phyloP scores from a whole-genome alignment of 2,113 vertebrate genomes.

The Crypturellus undulatus region DNA sequence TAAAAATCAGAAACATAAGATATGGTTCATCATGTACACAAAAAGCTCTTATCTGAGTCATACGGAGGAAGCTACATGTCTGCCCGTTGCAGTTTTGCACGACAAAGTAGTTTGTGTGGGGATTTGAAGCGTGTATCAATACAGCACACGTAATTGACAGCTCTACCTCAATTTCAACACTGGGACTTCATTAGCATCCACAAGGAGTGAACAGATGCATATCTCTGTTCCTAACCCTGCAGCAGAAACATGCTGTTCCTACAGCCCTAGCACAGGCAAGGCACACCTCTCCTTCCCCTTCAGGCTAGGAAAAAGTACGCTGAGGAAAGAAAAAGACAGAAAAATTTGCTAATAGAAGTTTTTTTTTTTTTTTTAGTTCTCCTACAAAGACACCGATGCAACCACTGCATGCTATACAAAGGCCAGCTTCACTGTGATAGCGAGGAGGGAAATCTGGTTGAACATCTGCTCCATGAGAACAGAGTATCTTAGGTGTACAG shows the following conservation, averaged over 20 bases:
- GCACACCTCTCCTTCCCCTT: neutral
- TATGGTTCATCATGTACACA: neutral
- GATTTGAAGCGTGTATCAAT: neutral
- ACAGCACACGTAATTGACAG: neutral
- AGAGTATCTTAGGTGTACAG: accelerated
- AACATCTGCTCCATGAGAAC: neutral
- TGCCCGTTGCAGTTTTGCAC: neutral
- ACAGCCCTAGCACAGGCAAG: neutral
- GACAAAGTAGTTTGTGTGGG: neutral
- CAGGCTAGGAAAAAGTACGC: conserved; percentile 8
- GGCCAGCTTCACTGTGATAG: neutral
- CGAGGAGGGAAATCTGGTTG: neutral
- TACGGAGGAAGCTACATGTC: neutral
- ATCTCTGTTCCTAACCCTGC: conserved; percentile 6
- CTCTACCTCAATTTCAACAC: conserved; percentile 13
- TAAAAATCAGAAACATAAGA: conserved; percentile 42
- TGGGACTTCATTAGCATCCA: neutral
- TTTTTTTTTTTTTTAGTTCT: neutral
- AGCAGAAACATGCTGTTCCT: conserved; percentile 5
- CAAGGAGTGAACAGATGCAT: neutral
- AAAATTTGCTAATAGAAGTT: neutral
- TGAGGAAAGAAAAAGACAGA: neutral
- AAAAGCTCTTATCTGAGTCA: neutral
- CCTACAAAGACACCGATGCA: neutral
- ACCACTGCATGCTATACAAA: neutral